Percentiles rank a stretch among this genome's conserved stretches.
Evolutionary conservation across 1,140 invertebrate genomes (phyloP).

Genomic region (Plutomurus gul): DNA sequence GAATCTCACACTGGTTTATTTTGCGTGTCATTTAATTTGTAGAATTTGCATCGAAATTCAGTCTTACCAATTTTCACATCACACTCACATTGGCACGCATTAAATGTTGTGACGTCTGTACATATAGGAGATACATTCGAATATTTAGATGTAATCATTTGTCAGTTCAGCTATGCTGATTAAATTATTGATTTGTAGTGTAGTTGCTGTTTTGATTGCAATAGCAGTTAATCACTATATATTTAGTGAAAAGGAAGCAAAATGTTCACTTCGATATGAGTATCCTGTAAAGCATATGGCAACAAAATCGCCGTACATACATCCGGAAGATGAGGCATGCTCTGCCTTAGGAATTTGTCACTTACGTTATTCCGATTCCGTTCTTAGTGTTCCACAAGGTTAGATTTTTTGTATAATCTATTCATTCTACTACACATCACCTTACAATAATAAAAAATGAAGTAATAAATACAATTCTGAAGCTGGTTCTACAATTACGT

Average conservation of each 20-base stretch:
- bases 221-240: background rate
- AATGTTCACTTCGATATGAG: background rate
- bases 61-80: too few relatives aligned
- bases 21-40: too few relatives aligned
- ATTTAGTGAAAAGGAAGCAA: background rate
- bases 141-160: too few relatives aligned
- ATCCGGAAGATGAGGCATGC: background rate
- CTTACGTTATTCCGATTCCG: background rate
- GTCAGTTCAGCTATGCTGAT: background rate
- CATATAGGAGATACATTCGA: too few relatives aligned
- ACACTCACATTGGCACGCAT: too few relatives aligned
- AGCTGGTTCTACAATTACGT: background rate
- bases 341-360: background rate
- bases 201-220: background rate
- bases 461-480: too few relatives aligned
- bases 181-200: background rate
- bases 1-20: too few relatives aligned
- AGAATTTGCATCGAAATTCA: too few relatives aligned
- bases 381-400: background rate
- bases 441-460: too few relatives aligned
- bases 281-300: background rate
- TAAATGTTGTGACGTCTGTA: too few relatives aligned
- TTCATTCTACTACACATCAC: too few relatives aligned
- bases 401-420: too few relatives aligned
- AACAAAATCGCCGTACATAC: conserved; percentile 9